Evolutionary conservation across 1,140 invertebrate species (phyloP), one percentile per base, ranked within the genome.

Genomic region (Drosophila tani): DNA sequence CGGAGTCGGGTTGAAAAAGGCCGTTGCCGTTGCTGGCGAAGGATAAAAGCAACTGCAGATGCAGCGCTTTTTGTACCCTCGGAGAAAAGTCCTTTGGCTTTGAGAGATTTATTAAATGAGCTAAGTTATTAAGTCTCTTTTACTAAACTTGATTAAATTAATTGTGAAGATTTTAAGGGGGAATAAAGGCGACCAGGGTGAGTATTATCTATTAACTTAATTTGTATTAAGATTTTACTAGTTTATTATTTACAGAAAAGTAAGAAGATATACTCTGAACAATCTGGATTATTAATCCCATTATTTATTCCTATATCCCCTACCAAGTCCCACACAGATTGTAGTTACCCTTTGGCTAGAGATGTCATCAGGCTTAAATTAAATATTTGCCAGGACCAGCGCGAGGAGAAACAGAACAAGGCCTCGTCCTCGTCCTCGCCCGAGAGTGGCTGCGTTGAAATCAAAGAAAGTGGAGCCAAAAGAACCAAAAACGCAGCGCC

Each of bases 381-480:
- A 86, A 86, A 86, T 83, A 86, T 86, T 83, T 83, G 77, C 81
- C 24, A 74, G 58, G 60, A 46, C 58, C 65, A 47, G 58, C 47
- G 47, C 27, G 24, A 32, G 53, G 35, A 38, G 12, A 47, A 40
- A 4, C 11, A 38, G 21, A 14, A 71, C 49, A 21, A 12, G 32
- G 32, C 9, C 32, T 11, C 11, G 9, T 35, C 32, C 32, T 35
- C 32, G 32, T 35, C 32, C 29, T 32, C 9, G 8, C 0, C 8
- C 2, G 3, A 27, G n/a, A 66, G 47, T 40, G 19, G n/a, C 21
- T 35, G 60, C 49, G 35, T 29, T 56, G 57, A 70, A 76, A 67
- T 59, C 63, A 77, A 77, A 77, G 74, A 68, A 77, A 55, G 53
- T 53, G 60, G 58, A 60, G 73, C 35, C 63, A 62, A 67, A 60